A percentile compares a stretch with the other conserved stretches of the same genome.
Conservation (phyloP, 2,113 vertebrate genomes). For the Rhinoderma darwinii region DNA sequence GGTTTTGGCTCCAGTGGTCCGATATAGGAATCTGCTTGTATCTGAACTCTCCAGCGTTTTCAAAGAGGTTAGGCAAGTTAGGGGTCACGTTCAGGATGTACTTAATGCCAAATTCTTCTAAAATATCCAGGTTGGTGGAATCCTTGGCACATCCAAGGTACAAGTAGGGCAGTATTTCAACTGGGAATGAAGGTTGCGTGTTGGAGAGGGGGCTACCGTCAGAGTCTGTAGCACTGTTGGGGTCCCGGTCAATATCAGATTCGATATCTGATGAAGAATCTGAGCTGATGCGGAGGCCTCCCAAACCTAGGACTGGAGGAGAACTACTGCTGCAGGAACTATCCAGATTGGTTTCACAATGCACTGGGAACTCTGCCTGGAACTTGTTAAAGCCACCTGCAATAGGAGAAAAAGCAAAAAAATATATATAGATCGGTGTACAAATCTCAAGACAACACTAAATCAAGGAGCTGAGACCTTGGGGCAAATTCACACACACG, state of each 20-base stretch:
- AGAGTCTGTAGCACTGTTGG: slow-evolving; percentile 90
- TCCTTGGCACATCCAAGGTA: slow-evolving; percentile 97
- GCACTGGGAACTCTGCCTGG: slow-evolving; percentile 85
- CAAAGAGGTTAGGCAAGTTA: slow-evolving; percentile 97
- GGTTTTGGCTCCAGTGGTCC: slow-evolving; percentile 99
- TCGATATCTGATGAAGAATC: slow-evolving; percentile 94
- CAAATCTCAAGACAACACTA: not conserved
- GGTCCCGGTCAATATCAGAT: slow-evolving; percentile 91
- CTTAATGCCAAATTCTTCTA: slow-evolving; percentile 98
- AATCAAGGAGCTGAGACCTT: not conserved
- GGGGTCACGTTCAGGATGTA: slow-evolving; percentile 99
- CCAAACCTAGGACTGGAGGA: slow-evolving; percentile 89
- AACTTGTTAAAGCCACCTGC: slow-evolving; percentile 95
- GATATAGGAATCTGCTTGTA: slow-evolving; percentile 99
- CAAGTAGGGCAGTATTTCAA: slow-evolving; percentile 94
- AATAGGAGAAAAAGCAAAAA: slow-evolving; percentile 53
- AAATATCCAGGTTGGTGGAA: slow-evolving; percentile 95
- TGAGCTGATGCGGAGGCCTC: slow-evolving; percentile 93
- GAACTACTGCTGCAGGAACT: slow-evolving; percentile 83
- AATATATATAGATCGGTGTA: slow-evolving; percentile 61
- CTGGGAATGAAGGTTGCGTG: slow-evolving; percentile 91
- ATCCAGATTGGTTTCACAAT: slow-evolving; percentile 93
- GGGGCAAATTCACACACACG: too few species aligned
- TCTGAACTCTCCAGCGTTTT: slow-evolving; percentile 96
- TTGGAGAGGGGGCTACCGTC: slow-evolving; percentile 93